phyloP scores from a whole-genome alignment of 2,113 vertebrate species.

The Maylandia zebra region DNA sequence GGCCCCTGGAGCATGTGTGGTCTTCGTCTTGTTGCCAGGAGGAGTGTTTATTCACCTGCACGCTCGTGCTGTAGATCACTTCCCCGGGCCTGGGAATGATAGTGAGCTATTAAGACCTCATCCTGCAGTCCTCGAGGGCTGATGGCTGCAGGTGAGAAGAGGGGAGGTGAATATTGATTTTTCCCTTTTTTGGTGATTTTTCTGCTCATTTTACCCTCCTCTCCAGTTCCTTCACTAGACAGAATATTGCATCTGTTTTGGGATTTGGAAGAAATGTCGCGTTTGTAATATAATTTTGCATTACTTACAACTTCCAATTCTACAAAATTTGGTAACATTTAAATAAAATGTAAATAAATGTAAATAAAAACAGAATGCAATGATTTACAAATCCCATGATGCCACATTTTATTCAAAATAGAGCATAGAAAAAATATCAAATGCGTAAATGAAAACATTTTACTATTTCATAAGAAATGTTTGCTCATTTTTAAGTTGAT shows the following conservation, averaged over 20 bases:
- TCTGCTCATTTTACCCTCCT: neutral
- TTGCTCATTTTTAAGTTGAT: neutral
- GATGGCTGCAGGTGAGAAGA: neutral
- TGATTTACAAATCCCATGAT: neutral
- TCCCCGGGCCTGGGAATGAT: neutral
- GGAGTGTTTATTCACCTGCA: slow-evolving; percentile 38
- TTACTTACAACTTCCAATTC: neutral
- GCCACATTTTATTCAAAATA: neutral
- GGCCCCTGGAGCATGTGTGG: slow-evolving; percentile 29
- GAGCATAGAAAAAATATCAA: neutral
- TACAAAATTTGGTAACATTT: neutral
- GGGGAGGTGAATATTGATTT: neutral
- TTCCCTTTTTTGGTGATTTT: neutral
- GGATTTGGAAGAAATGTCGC: neutral
- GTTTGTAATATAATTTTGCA: neutral
- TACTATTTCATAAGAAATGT: neutral
- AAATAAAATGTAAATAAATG: neutral
- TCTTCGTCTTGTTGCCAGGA: neutral
- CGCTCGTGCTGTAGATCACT: neutral
- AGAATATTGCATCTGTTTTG: neutral
- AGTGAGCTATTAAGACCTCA: neutral
- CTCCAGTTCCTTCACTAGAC: neutral
- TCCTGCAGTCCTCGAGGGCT: neutral
- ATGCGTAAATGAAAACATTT: neutral
- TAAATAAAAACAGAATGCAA: neutral